Evolutionary conservation across 2,888 invertebrate species (phyloP).

Genomic region (Corythucha ciliata): DNA sequence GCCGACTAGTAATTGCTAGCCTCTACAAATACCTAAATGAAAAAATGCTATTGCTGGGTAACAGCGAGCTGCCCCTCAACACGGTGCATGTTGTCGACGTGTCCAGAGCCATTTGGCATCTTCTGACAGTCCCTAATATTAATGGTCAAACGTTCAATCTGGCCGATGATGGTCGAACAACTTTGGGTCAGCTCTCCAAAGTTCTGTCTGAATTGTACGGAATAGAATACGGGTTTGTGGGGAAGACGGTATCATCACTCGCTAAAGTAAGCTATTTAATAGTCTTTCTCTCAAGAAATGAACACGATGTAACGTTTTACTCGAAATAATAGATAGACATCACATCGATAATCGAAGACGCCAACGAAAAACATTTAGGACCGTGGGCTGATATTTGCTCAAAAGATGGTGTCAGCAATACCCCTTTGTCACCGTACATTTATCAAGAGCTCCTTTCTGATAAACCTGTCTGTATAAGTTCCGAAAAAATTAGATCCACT

Average conservation of each 20-base stretch:
- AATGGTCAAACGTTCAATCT: constrained; percentile 64
- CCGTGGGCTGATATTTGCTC: constrained; percentile 86
- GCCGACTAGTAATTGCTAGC: constrained; percentile 74
- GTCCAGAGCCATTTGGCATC: constrained; percentile 70
- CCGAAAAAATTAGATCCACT: constrained; percentile 51
- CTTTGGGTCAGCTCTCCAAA: constrained; percentile 74
- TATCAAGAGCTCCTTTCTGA: constrained; percentile 72
- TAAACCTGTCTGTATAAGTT: constrained; percentile 67
- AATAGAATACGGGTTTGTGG: constrained; percentile 80
- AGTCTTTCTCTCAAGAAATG: too few relatives aligned
- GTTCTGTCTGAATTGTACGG: constrained; percentile 72
- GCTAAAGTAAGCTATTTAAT: constrained; percentile 62
- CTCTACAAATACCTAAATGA: constrained; percentile 81
- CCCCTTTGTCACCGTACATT: constrained; percentile 81
- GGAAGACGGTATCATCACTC: constrained; percentile 67
- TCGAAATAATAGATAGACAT: constrained; percentile 18
- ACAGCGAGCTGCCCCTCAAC: constrained; percentile 70
- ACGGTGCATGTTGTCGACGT: constrained; percentile 80
- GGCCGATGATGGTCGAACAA: constrained; percentile 72
- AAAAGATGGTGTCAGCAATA: constrained; percentile 62
- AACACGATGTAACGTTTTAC: too few relatives aligned
- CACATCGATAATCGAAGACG: constrained; percentile 58
- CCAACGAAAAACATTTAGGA: constrained; percentile 85
- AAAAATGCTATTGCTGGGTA: constrained; percentile 88
- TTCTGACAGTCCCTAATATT: constrained; percentile 46